A percentile compares a stretch with the other conserved stretches of the same genome.
Evolutionary conservation across 2,113 vertebrate genomes (phyloP).

Genomic region (Cochlearius cochlearius): DNA sequence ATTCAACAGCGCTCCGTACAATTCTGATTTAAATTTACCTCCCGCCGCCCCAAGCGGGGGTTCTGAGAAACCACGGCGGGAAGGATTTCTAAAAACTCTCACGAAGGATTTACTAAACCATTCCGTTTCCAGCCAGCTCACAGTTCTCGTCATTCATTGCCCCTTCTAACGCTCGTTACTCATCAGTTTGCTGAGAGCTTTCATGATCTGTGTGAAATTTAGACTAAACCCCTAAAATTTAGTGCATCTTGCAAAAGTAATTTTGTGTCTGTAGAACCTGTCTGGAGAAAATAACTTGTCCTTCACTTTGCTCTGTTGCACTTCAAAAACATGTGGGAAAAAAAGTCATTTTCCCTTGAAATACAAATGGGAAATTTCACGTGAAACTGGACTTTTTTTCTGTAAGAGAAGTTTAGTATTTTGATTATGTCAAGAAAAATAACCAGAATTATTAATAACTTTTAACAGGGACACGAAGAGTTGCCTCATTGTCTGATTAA

Average conservation of each 20-base stretch:
- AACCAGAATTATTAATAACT: not conserved
- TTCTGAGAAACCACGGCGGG: not conserved
- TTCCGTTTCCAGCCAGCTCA: not conserved
- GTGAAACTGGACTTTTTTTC: not conserved
- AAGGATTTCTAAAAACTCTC: not conserved
- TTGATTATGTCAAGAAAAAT: not conserved
- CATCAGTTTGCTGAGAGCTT: not conserved
- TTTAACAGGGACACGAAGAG: not conserved
- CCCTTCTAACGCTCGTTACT: not conserved
- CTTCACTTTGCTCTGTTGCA: not conserved
- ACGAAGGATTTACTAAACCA: not conserved
- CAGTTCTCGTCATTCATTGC: not conserved
- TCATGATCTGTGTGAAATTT: not conserved
- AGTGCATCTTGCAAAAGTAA: not conserved
- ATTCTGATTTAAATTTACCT: not conserved
- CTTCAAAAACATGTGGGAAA: not conserved
- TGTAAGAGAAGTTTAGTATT: not conserved
- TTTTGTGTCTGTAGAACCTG: not conserved
- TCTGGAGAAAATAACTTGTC: not conserved
- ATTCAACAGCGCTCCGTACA: not conserved
- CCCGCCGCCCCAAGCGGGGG: rapidly evolving
- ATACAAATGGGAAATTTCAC: not conserved
- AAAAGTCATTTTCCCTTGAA: not conserved
- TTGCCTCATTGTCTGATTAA: not conserved
- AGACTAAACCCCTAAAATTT: not conserved